Conservation (phyloP, 2,113 vertebrate genomes). For the Hippocampus abdominalis region DNA sequence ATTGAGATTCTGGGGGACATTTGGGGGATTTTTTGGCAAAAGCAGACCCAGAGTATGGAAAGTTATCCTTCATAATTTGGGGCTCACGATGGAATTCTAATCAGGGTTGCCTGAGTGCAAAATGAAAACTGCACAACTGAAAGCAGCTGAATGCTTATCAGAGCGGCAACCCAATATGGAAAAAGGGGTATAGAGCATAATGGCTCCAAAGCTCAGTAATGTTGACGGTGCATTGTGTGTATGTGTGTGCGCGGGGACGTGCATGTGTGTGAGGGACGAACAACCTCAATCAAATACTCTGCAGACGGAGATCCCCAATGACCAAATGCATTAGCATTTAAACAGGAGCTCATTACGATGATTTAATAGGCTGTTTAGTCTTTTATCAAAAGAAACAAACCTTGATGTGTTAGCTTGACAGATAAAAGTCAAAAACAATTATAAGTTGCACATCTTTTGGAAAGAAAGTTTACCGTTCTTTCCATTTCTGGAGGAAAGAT, state of each 20-base stretch:
- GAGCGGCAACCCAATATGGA: neutral
- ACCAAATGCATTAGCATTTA: constrained; percentile 52
- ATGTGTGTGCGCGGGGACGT: neutral
- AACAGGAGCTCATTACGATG: constrained; percentile 46
- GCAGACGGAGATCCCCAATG: constrained; percentile 29
- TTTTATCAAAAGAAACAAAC: constrained; percentile 42
- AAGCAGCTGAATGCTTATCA: constrained; percentile 3
- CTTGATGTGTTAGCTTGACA: neutral
- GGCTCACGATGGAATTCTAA: neutral
- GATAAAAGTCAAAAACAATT: constrained; percentile 21
- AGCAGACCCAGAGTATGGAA: neutral
- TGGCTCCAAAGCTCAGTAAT: constrained; percentile 10
- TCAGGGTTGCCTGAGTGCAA: neutral
- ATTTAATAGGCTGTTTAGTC: constrained; percentile 48
- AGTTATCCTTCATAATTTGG: neutral
- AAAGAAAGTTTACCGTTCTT: constrained; percentile 54
- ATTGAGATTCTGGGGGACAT: neutral
- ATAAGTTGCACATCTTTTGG: constrained; percentile 27
- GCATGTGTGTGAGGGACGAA: constrained; percentile 31
- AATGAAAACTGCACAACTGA: neutral
- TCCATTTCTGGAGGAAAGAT: constrained; percentile 15
- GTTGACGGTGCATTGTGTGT: constrained; percentile 14
- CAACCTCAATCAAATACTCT: constrained; percentile 36
- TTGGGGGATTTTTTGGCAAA: neutral
- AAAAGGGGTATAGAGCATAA: constrained; percentile 1